These are phyloP conservation scores for Steromphala cineraria DNA, from an alignment of 2,888 invertebrate species.

Conservation along the genomic window DNA sequence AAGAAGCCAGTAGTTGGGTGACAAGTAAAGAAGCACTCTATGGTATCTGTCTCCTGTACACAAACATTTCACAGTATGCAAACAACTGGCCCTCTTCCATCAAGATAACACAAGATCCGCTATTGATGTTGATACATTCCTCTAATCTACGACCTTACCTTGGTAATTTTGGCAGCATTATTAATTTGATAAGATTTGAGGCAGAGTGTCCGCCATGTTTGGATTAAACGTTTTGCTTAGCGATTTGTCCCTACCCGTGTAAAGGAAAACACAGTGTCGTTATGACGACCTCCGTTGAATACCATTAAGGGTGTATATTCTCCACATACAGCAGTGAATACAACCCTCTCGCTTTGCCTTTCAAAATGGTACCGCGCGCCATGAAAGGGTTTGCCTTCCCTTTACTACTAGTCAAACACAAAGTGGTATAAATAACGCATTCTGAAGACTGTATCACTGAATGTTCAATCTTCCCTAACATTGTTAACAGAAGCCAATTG, in stretches of 20 bases:
- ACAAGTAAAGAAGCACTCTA: no score
- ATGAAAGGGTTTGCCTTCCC: not conserved
- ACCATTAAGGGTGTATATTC: no score
- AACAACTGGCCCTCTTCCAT: not conserved
- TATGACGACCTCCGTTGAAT: not conserved
- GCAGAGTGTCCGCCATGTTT: not conserved
- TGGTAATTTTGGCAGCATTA: not conserved
- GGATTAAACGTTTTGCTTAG: not conserved
- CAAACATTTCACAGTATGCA: not conserved
- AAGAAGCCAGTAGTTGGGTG: no score
- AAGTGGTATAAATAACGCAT: not conserved
- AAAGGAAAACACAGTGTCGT: conserved; percentile 8
- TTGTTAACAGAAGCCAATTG: not conserved
- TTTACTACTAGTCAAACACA: not conserved
- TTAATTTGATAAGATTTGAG: not conserved
- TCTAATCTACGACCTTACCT: not conserved
- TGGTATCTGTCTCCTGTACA: no score
- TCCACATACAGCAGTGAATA: no score
- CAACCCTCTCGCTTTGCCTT: no score
- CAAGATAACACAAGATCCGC: not conserved
- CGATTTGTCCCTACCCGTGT: not conserved
- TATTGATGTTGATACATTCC: not conserved
- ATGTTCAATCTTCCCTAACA: no score
- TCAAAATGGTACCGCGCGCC: not conserved
- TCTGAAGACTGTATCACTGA: no score